Conservation (phyloP, 2,113 vertebrate genomes). For the Cyphotilapia sp. region DNA sequence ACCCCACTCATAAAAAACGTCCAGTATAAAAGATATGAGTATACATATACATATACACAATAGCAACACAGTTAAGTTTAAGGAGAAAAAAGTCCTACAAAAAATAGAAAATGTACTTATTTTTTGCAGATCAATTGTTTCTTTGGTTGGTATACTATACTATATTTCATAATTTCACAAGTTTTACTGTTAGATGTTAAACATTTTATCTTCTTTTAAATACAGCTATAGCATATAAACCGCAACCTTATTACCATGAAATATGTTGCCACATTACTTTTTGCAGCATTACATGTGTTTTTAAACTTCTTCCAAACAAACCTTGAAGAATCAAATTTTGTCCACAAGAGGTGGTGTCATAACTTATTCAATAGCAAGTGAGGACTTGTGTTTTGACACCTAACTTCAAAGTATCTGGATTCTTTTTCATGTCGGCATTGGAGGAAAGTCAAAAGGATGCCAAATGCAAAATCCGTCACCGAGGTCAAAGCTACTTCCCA, state of each 20-base stretch:
- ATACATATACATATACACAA: neutral
- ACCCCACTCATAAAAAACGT: neutral
- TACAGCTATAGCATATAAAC: neutral
- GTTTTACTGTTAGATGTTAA: neutral
- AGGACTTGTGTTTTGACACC: slow-evolving; percentile 53
- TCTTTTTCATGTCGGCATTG: slow-evolving; percentile 64
- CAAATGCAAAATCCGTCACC: slow-evolving; percentile 49
- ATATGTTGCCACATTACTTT: neutral
- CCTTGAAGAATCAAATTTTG: slow-evolving; percentile 39
- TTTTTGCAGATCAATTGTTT: neutral
- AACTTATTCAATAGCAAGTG: slow-evolving; percentile 53
- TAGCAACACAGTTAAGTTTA: neutral
- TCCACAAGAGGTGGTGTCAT: slow-evolving; percentile 46
- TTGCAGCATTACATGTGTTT: neutral
- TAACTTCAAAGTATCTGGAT: slow-evolving; percentile 61
- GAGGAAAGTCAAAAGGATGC: slow-evolving; percentile 62
- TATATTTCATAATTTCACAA: neutral
- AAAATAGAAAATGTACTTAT: neutral
- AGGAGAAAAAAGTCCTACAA: neutral
- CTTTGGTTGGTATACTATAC: neutral
- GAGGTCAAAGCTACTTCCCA: slow-evolving; percentile 50
- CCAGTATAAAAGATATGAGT: neutral
- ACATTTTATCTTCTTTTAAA: neutral
- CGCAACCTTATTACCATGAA: neutral
- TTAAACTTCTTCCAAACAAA: slow-evolving; percentile 34